These are phyloP conservation scores for Cephus spinipes DNA, from an alignment of 2,888 invertebrate genomes.

Conservation along the genomic window DNA sequence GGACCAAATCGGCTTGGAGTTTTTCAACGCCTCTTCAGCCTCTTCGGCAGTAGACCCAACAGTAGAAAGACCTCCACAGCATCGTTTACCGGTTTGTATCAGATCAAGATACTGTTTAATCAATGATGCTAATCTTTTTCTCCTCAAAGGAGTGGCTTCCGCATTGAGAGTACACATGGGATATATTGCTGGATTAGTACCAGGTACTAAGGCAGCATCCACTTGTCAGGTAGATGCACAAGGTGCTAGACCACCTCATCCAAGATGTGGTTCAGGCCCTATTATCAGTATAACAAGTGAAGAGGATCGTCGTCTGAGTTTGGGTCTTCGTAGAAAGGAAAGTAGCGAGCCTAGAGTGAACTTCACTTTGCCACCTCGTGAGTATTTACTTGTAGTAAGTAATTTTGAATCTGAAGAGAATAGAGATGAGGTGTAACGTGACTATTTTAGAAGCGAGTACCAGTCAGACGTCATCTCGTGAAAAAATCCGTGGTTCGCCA, in stretches of 20 bases:
- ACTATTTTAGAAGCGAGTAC: constrained; percentile 41
- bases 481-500: constrained; percentile 78
- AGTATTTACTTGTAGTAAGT: constrained; percentile 43
- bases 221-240: constrained; percentile 59
- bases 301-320: constrained; percentile 59
- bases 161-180: constrained; percentile 81
- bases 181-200: constrained; percentile 78
- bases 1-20: constrained; percentile 61
- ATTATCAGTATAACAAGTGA: constrained; percentile 63
- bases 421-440: background rate
- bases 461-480: constrained; percentile 61
- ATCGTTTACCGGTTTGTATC: constrained; percentile 68
- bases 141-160: constrained; percentile 71
- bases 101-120: constrained; percentile 12
- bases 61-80: constrained; percentile 78
- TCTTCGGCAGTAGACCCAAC: constrained; percentile 75
- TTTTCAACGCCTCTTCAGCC: constrained; percentile 64
- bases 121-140: background rate
- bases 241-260: constrained; percentile 52
- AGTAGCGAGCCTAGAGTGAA: constrained; percentile 75
- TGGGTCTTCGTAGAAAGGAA: constrained; percentile 59
- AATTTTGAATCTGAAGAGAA: background rate
- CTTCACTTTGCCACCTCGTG: constrained; percentile 66
- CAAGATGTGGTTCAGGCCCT: constrained; percentile 62
- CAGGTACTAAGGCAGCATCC: constrained; percentile 70